A percentile compares a stretch with the other conserved stretches of the same genome.
Evolutionary conservation across 2,797 vertebrate genomes (phyloP).

Genomic region (Apodemus agrarius): DNA sequence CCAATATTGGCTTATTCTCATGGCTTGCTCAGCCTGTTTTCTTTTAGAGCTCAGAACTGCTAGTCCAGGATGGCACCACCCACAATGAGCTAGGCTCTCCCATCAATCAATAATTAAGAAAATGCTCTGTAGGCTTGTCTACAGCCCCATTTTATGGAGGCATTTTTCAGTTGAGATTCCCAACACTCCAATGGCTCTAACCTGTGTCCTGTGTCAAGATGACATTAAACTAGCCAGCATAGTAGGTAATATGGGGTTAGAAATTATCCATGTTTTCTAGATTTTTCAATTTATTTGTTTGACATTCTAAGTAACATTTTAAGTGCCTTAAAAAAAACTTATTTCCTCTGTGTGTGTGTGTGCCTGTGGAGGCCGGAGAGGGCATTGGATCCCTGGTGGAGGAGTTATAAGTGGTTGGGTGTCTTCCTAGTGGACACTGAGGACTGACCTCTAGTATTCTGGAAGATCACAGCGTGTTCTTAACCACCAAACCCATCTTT

Average conservation of each 20-base stretch:
- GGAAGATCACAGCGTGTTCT: background rate
- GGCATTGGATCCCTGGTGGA: background rate
- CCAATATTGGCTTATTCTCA: background rate
- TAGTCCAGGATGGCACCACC: background rate
- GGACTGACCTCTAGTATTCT: background rate
- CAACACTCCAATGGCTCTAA: background rate
- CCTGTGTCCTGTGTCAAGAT: background rate
- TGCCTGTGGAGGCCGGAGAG: background rate
- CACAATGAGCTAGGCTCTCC: background rate
- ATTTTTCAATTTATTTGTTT: background rate
- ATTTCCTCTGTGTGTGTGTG: background rate
- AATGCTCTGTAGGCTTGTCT: background rate
- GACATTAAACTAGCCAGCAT: background rate
- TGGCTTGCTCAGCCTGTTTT: background rate
- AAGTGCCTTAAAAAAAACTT: background rate
- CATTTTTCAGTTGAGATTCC: background rate
- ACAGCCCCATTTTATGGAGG: background rate
- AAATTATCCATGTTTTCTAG: background rate
- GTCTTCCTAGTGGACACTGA: background rate
- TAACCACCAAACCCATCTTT: background rate
- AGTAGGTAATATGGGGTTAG: background rate
- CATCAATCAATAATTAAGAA: background rate
- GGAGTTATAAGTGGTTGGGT: background rate
- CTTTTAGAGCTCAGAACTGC: background rate
- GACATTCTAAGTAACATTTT: background rate